Evolutionary conservation across 2,113 vertebrate genomes (phyloP), one percentile per base, ranked within the genome.

Genomic region (Cariama cristata): DNA sequence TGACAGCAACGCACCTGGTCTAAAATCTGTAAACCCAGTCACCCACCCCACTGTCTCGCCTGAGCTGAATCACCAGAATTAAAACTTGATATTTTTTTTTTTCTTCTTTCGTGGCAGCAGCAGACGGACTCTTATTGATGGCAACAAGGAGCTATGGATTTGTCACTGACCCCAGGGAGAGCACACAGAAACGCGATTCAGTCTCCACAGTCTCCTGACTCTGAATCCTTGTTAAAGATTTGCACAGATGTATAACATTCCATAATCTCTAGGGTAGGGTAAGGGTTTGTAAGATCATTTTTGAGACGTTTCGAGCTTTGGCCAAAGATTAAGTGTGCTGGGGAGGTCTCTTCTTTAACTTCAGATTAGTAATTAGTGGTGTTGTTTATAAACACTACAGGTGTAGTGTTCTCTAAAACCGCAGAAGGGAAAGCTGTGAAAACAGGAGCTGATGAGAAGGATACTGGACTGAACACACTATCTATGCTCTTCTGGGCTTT

Each of bases 1-100:
- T 91, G 53, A 80, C 90, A 81, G 62, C 86, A 91, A 52, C 14
- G 33, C 96, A 97, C 77, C 83, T 97, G 85, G 83, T 35, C 52
- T 81, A 74, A 89, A 93, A 89, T 93, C 80, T 79, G 76, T 81
- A 84, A 86, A 79, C 4, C 30, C 69, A 56, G 33, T 56, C 64
- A 74, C 33, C 12, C 24, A 71, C 83, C 27, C 24, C 32, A 32
- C 45, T 42, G 33, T 26, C 26, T 90, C 0, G 0, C 35, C 63
- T 74, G 12, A 93, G 69, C 84, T 91, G 76, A 96, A 88, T 91
- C 69, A 72, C 59, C 28, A 84, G 60, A 90, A 91, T 60, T 86
- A 49, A 79, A 63, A 92, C 17, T 73, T 79, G 18, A 28, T 20
- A 42, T 26, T 5, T 21, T n/a, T 59, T 60, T 64, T 30, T n/a